Base-by-base conservation (phyloP, 1,140 invertebrate species). In the Leptonema lineaticorne region DNA sequence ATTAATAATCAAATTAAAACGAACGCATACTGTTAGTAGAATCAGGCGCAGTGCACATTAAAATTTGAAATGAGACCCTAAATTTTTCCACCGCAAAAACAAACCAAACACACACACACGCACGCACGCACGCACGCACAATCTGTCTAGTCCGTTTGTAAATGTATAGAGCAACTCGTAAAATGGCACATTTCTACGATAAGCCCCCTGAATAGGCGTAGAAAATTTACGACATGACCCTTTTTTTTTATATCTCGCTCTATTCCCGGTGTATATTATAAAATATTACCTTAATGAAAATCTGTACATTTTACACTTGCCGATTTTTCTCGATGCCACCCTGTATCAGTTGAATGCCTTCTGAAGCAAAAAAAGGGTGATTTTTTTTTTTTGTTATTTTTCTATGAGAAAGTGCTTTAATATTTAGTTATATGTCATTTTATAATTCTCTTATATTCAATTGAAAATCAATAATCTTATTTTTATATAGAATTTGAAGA, bases 241-340 rank as follows among this genome's bases (percentile, higher is more conserved):
- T 73, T 73, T 64, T 72, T 33, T 41, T 72, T 73, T 73, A 68
- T 60, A 41, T 63, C 57, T n/a, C 58, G 48, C 63, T 72, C 70
- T 72, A 72, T 72, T 69, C 63, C 67, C 45, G 30, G 29, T 48
- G 68, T 64, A 69, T 70, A 73, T 73, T 73, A 73, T 73, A 73
- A 73, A 73, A 73, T 73, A 73, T 73, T 73, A 73, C 71, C 69
- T 71, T 69, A 73, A 73, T 73, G 72, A 73, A 73, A 73, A 73
- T 73, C 72, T 69, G 66, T 70, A 73, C 72, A 73, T 70, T 73
- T 73, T 71, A 73, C 72, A 68, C 71, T 73, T 73, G 65, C 68
- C 56, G 57, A 67, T 69, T 72, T 69, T 59, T 9, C 24, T n/a
- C n/a, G n/a, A n/a, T n/a, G n/a, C n/a, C n/a, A n/a, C n/a, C n/a